Evolutionary conservation across 2,113 vertebrate genomes (phyloP), one percentile per base, ranked within the genome.

Genomic region (Anarhynchus alexandrinus): DNA sequence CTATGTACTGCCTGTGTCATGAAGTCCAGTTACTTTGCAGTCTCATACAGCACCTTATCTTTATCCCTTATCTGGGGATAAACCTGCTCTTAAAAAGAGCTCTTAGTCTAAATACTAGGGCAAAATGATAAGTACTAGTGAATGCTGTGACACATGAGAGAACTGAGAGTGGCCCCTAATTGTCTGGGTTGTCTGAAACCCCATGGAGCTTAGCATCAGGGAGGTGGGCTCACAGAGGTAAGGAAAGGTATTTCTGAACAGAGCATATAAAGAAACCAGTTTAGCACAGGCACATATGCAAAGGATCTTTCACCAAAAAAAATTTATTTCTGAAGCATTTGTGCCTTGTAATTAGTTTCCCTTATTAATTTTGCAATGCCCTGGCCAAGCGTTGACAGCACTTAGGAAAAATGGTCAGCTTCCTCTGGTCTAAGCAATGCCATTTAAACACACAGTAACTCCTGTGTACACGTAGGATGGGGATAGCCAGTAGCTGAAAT

Each of bases 391-490:
- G 0, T 11, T 72, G 59, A 64, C 54, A 76, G 67, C 14, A 32
- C 18, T 76, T 54, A 30, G 32, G 51, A 77, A 59, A 69, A 71
- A 34, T 0, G 2, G 14, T 30, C 80, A 77, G 59, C 20, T 43
- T 65, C 29, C 21, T 65, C 43, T 38, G 40, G 26, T 62, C 19
- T 38, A 27, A 57, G 27, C 1, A 1, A 52, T 34, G 22, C 10
- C 64, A 62, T 73, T 67, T 62, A 82, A 67, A 57, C 72, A 32
- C 1, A 1, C 13, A 27, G 3, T 20, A 55, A 27, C 27, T 51
- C 23, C 52, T 11, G 10, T 2, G 15, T 15, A 32, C 19, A 32
- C 0, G 0, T 1, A 38, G 77, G 47, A 82, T 38, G 59, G 15
- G 34, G 26, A 86, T 1, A 70, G 32, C 16, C 51, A 57, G 38